Evolutionary conservation across 2,888 invertebrate genomes (phyloP).

Genomic region (Colostygia pectinataria): DNA sequence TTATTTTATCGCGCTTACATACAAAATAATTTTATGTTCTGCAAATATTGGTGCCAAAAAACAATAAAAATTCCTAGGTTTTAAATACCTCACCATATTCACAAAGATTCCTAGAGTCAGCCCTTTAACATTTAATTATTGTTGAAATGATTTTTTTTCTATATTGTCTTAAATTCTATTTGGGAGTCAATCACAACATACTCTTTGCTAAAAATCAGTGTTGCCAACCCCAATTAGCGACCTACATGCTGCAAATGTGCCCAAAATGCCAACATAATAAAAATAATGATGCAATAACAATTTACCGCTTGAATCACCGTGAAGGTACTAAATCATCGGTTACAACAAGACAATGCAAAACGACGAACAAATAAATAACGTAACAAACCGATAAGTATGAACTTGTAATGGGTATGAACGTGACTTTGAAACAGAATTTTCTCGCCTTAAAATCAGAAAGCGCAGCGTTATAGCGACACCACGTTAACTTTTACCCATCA

Average conservation of each 20-base stretch:
- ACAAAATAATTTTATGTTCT: too few species aligned
- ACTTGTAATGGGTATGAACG: constrained; percentile 59
- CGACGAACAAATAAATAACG: constrained; percentile 69
- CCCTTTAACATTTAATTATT: too few species aligned
- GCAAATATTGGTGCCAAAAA: too few species aligned
- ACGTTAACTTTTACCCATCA: constrained; percentile 33
- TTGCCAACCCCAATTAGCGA: too few species aligned
- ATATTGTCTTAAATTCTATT: too few species aligned
- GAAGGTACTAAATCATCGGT: constrained; percentile 19
- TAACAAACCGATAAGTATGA: constrained; percentile 47
- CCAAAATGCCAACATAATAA: constrained; percentile 1
- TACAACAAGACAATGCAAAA: constrained; percentile 42
- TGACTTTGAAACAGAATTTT: constrained; percentile 66
- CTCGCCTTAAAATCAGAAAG: constrained; percentile 80
- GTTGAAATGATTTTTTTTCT: too few species aligned
- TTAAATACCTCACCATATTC: too few species aligned
- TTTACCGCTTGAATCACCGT: constrained; percentile 20
- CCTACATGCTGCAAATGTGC: not conserved
- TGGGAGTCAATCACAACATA: too few species aligned
- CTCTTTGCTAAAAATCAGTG: too few species aligned
- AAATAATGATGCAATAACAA: constrained; percentile 20
- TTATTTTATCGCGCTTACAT: too few species aligned
- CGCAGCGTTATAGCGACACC: constrained; percentile 51
- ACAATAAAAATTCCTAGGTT: too few species aligned
- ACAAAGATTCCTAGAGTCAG: too few species aligned